phyloP scores from a whole-genome alignment of 1,140 invertebrate genomes.

The Plectus sambesii region DNA sequence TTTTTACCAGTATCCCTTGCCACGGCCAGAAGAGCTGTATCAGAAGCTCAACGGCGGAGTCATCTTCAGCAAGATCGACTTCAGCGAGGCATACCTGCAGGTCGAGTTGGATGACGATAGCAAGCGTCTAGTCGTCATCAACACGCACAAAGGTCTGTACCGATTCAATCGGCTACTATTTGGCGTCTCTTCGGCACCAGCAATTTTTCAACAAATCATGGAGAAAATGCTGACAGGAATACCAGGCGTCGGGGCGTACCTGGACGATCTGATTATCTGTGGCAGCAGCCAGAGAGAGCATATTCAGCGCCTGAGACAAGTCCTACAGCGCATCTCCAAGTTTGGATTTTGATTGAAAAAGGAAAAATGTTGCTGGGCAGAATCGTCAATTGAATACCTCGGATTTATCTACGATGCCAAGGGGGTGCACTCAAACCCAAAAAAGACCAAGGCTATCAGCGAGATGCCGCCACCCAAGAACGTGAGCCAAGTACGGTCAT shows the following conservation, averaged over 20 bases:
- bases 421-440: constrained; percentile 12
- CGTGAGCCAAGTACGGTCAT: constrained; percentile 19
- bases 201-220: constrained; percentile 51
- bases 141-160: constrained; percentile 27
- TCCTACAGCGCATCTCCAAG: constrained; percentile 9
- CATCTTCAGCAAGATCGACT: constrained; percentile 39
- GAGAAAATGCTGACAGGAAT: constrained; percentile 44
- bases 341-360: constrained; percentile 11
- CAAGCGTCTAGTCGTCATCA: constrained; percentile 23
- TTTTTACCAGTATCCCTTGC: constrained; percentile 29
- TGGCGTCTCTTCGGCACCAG: constrained; percentile 49
- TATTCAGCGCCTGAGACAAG: not conserved
- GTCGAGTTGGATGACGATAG: constrained; percentile 28
- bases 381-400: constrained; percentile 8
- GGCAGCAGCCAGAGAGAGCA: constrained; percentile 12
- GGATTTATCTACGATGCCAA: constrained; percentile 13
- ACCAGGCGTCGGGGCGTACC: constrained; percentile 26
- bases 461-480: constrained; percentile 24
- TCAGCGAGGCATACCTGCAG: constrained; percentile 30
- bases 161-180: constrained; percentile 45
- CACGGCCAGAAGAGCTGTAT: constrained; percentile 37
- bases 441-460: constrained; percentile 14
- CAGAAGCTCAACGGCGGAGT: constrained; percentile 26
- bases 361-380: constrained; percentile 17
- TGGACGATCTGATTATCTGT: constrained; percentile 24